Evolutionary conservation across 2,888 invertebrate genomes (phyloP), one percentile per base, ranked within the genome.

Genomic region (Galerucella nymphaeae): DNA sequence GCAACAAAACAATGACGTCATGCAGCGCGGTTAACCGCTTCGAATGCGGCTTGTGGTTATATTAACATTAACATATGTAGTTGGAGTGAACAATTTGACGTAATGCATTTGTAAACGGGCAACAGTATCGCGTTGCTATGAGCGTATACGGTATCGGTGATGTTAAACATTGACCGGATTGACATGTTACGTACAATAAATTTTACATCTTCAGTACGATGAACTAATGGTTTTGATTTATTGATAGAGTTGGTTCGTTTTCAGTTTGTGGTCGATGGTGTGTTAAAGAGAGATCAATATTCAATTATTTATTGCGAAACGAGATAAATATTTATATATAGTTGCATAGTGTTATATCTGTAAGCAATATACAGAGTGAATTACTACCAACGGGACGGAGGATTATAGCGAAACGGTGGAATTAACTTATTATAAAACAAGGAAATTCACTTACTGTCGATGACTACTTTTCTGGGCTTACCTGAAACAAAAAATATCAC

Each of bases 21-120:
- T 79, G 76, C 75, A 74, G 78, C 75, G 82, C 78, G 82, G 82
- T 82, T 76, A 73, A 80, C 83, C 83, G 82, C 82, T 75, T 11
- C 74, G 75, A 77, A 78, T 78, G 82, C 81, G 82, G 82, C 77
- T 80, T 82, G 83, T 76, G 83, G 83, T 76, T 74, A 72, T 78
- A 82, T 84, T 82, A 82, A 82, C 83, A 84, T 83, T 83, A 82
- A 83, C 83, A 82, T 82, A 83, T 83, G 82, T 81, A 83, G 80
- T 82, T 80, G 76, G 77, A 75, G 76, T 58, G 79, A 69, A 69
- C 81, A 75, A 80, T 83, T 82, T 80, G 81, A 82, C 80, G 77
- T 83, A 81, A 82, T 80, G 81, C 80, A 80, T 79, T 78, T 76
- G 78, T 78, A 79, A 80, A 77, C 76, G 78, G 48, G 9, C 72